A percentile compares a stretch with the other conserved stretches of the same genome.
phyloP scores from a whole-genome alignment of 2,888 invertebrate genomes.

The Alviniconcha strummeri region DNA sequence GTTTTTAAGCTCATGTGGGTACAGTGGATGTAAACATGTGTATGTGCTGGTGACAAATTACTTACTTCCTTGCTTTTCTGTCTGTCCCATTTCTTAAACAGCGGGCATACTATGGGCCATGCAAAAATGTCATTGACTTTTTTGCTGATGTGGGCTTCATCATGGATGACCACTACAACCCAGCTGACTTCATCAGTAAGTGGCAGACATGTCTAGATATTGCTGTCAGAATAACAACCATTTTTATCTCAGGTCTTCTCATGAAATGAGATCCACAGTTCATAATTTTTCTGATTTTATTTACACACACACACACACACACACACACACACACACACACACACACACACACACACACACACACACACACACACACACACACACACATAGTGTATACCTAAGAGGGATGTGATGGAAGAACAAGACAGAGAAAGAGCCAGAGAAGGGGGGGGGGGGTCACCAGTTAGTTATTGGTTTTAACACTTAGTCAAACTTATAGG shows the following conservation, averaged over 20 bases:
- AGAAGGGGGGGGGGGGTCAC: background rate
- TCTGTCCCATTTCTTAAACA: conserved; percentile 38
- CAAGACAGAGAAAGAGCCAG: background rate
- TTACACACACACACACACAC: background rate
- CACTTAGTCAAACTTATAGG: too few relatives aligned
- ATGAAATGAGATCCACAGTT: too few relatives aligned
- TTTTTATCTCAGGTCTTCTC: background rate
- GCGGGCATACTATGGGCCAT: conserved; percentile 84
- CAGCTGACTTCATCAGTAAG: conserved; percentile 81
- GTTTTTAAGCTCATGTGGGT: too few relatives aligned
- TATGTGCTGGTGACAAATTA: background rate
- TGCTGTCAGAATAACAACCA: too few relatives aligned
- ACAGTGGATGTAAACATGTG: too few relatives aligned
- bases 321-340: background rate
- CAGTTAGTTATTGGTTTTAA: too few relatives aligned
- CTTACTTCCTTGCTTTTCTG: background rate
- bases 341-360: background rate
- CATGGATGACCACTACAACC: conserved; percentile 86
- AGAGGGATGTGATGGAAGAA: too few relatives aligned
- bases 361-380: background rate
- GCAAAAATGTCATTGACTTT: conserved; percentile 82
- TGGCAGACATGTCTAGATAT: background rate
- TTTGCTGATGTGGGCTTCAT: conserved; percentile 83
- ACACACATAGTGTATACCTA: background rate
- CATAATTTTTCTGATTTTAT: background rate